Conservation (phyloP, 37 sponge, comb jelly and placozoan genomes). For the Spongilla lacustris region DNA sequence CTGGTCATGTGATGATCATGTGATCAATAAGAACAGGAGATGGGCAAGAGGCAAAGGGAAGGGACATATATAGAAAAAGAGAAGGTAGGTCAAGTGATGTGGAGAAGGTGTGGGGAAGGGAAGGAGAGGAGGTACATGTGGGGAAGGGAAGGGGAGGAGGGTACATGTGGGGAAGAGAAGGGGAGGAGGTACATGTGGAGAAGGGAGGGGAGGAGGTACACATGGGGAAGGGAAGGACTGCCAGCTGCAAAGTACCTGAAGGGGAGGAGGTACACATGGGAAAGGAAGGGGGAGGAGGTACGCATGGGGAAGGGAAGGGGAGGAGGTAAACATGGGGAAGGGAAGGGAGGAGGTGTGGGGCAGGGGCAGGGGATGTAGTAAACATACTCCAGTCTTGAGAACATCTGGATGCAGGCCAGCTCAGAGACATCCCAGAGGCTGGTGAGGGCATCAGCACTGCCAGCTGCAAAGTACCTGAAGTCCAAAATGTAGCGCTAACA, state of each 20-base stretch:
- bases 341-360: background rate
- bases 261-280: background rate
- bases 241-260: too few relatives aligned
- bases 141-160: background rate
- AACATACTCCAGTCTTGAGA: slow-evolving; percentile 93
- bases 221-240: background rate
- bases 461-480: slow-evolving; percentile 95
- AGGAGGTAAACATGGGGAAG: too few relatives aligned
- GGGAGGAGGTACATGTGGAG: background rate
- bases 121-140: background rate
- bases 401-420: slow-evolving; percentile 89
- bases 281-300: background rate
- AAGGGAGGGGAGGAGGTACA: background rate
- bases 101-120: too few relatives aligned
- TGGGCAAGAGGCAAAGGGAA: too few relatives aligned
- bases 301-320: too few relatives aligned
- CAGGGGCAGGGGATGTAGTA: background rate
- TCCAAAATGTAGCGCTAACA: background rate
- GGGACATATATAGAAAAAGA: too few relatives aligned
- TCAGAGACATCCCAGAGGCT: slow-evolving; percentile 92
- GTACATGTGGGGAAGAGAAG: too few relatives aligned
- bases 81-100: too few relatives aligned
- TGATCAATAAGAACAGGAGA: too few relatives aligned
- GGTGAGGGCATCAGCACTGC: slow-evolving; percentile 96
- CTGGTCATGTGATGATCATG: too few relatives aligned